Evolutionary conservation across 2,113 vertebrate genomes (phyloP), one percentile per base, ranked within the genome.

Genomic region (Sceloporus undulatus): DNA sequence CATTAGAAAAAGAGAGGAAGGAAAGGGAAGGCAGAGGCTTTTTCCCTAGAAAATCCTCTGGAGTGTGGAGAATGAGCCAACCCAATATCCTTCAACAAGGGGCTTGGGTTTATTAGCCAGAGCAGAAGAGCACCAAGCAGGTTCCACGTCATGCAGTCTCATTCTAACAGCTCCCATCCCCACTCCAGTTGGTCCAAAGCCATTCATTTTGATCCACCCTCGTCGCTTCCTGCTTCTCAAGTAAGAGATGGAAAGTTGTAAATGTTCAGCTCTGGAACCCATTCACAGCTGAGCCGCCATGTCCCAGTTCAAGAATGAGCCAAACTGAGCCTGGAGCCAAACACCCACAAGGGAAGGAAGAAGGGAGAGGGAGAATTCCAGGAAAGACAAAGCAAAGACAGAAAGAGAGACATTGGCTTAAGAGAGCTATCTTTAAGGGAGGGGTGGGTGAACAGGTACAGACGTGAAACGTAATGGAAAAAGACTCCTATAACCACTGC

Each of bases 201-300:
- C 65, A 21, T 56, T 74, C 2, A 84, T 90, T 91, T 10, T 25
- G 9, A 19, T 9, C 21, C 23, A 21, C 23, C 40, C 0, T 8
- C 3, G 11, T 13, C 1, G 21, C 78, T 93, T 93, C 89, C 93
- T 91, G 88, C 89, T 87, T 81, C 79, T 76, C 65, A 73, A 82
- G 86, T 87, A 70, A 25, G 74, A 42, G 11, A 62, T n/a, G 42
- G 38, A 54, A 90, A 59, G 42, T 68, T n/a, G 85, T 48, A 23
- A 68, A 89, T 4, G 89, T 65, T 87, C 65, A 40, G 59, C 71
- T 27, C 10, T 90, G 82, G 71, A 75, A 29, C 70, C 70, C 52
- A 62, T 13, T 81, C 86, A 88, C 56, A 34, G 87, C 42, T n/a
- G 19, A 65, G 87, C 79, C 85, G 71, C 78, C 78, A 42, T 84